These are phyloP conservation scores for Lipophrys pholis DNA, from an alignment of 2,113 vertebrate species.

Conservation along the genomic window DNA sequence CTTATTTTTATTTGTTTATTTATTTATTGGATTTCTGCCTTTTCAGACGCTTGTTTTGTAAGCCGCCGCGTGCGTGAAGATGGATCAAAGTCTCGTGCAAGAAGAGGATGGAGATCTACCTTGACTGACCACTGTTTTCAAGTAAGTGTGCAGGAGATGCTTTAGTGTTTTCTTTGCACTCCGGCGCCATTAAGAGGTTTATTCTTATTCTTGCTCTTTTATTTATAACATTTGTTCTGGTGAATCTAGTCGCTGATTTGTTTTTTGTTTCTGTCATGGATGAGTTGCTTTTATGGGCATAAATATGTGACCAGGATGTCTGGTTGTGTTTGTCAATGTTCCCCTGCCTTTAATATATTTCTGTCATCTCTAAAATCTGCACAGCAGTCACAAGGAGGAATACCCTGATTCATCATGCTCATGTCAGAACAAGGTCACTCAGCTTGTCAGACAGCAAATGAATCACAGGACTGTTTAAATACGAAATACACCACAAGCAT, in stretches of 20 bases:
- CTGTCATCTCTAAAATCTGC: not conserved
- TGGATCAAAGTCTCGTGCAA: conserved; percentile 18
- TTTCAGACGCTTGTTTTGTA: too few species aligned
- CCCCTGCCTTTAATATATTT: conserved; percentile 27
- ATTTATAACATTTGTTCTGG: not conserved
- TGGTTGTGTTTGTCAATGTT: not conserved
- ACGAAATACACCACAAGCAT: too few species aligned
- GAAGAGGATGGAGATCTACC: conserved; percentile 27
- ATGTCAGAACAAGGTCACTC: too few species aligned
- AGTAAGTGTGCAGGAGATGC: conserved; percentile 39
- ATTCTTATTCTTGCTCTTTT: not conserved
- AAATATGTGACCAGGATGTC: not conserved
- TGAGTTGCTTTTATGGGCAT: not conserved
- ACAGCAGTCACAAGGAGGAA: too few species aligned
- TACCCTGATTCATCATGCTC: too few species aligned
- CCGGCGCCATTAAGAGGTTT: not conserved
- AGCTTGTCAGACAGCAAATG: too few species aligned
- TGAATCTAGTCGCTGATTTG: not conserved
- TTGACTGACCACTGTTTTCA: conserved; percentile 24
- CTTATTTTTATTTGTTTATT: too few species aligned
- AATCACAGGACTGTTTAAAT: too few species aligned
- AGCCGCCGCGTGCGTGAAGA: too few species aligned
- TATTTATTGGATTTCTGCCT: too few species aligned
- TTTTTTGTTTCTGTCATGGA: not conserved
- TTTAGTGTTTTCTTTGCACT: not conserved